These are phyloP conservation scores for Brachycybe producta DNA, from an alignment of 2,888 invertebrate genomes.

Conservation along the genomic window DNA sequence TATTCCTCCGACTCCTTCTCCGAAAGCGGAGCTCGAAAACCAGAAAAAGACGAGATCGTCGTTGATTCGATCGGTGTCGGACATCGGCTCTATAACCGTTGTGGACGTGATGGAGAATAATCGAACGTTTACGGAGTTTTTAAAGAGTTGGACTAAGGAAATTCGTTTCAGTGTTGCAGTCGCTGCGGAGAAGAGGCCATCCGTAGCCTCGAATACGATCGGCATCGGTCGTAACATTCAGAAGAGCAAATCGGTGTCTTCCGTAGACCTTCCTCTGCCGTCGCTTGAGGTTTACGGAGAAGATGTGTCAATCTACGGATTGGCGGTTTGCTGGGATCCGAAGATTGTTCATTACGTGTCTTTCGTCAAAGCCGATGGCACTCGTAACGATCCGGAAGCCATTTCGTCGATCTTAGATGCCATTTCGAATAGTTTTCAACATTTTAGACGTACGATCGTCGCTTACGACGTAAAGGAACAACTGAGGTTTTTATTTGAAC, in stretches of 20 bases:
- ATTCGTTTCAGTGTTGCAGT: neutral
- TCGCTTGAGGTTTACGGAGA: neutral
- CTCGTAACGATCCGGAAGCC: too few species aligned
- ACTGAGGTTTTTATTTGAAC: too few species aligned
- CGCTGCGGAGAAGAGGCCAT: neutral
- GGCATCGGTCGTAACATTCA: constrained; percentile 3
- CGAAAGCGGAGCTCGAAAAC: neutral
- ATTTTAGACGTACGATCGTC: constrained; percentile 21
- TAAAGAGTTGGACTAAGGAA: too few species aligned
- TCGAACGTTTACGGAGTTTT: too few species aligned
- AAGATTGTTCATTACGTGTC: neutral
- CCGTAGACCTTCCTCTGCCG: neutral
- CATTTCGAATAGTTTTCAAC: too few species aligned
- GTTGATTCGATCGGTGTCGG: too few species aligned
- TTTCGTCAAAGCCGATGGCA: too few species aligned
- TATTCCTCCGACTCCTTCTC: too few species aligned
- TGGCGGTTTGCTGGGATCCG: constrained; percentile 33
- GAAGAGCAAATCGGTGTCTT: neutral
- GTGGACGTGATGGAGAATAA: too few species aligned
- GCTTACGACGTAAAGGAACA: constrained; percentile 30
- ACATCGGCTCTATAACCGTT: too few species aligned
- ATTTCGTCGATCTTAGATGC: too few species aligned
- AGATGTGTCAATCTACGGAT: constrained; percentile 27
- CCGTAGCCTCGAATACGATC: neutral
- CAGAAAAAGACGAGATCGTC: too few species aligned